Evolutionary conservation across 2,113 vertebrate species (phyloP).

Genomic region (Erinaceus europaeus): DNA sequence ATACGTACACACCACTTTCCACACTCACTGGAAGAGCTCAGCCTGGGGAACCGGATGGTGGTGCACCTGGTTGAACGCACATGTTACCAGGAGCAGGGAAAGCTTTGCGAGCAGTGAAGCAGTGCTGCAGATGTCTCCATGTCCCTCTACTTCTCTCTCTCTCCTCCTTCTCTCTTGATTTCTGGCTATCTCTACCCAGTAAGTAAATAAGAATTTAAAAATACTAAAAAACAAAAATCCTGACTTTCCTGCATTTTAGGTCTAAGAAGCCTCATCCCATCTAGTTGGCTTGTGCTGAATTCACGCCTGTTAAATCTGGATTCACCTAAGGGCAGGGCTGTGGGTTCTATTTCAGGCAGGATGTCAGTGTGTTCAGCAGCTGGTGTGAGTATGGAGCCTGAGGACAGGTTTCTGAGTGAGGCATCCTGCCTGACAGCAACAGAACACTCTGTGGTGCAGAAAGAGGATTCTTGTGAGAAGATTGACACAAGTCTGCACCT

Average conservation of each 20-base stretch:
- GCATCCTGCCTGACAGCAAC: neutral
- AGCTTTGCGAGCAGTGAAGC: no score
- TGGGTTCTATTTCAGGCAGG: conserved; percentile 37
- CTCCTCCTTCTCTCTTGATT: neutral
- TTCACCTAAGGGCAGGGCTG: neutral
- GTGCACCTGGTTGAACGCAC: no score
- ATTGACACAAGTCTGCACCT: neutral
- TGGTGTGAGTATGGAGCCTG: neutral
- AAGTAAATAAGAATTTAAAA: no score
- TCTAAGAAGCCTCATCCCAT: neutral
- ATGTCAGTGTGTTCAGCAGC: neutral
- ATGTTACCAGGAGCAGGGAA: no score
- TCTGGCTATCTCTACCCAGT: no score
- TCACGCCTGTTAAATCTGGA: neutral
- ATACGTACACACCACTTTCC: neutral
- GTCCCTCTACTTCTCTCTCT: no score
- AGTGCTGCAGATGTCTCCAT: no score
- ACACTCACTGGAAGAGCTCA: no score
- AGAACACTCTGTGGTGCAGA: neutral
- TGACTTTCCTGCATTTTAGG: neutral
- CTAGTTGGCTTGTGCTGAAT: neutral
- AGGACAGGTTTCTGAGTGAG: conserved; percentile 11
- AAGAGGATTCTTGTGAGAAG: neutral
- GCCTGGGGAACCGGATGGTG: no score
- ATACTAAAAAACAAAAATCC: neutral